These are phyloP conservation scores for Itoplectis maculator DNA, from an alignment of 2,888 invertebrate species.

Conservation along the genomic window DNA sequence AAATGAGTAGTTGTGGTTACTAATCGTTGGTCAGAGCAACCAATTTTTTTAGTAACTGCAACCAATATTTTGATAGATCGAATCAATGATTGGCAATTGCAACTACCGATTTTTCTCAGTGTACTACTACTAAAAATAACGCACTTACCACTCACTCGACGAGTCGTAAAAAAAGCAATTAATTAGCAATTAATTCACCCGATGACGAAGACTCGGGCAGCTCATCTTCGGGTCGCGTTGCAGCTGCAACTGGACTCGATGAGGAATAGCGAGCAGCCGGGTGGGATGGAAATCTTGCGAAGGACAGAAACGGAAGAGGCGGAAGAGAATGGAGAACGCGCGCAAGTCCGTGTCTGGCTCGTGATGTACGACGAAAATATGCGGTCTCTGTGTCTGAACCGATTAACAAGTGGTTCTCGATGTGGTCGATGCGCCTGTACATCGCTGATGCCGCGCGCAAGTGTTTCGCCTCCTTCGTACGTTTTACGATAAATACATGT, in stretches of 20 bases:
- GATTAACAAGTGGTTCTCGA: constrained; percentile 70
- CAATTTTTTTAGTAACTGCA: too few relatives aligned
- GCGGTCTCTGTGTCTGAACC: constrained; percentile 46
- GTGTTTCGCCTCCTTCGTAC: background rate
- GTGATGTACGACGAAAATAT: constrained; percentile 55
- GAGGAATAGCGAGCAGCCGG: too few relatives aligned
- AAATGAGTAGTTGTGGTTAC: too few relatives aligned
- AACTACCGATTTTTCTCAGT: too few relatives aligned
- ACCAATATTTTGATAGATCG: too few relatives aligned
- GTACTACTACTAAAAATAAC: background rate
- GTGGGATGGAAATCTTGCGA: constrained; percentile 50
- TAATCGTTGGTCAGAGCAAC: too few relatives aligned
- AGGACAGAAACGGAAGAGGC: constrained; percentile 56
- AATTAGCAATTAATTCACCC: constrained; percentile 12
- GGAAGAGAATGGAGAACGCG: too few relatives aligned
- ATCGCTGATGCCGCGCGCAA: too few relatives aligned
- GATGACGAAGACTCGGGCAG: constrained; percentile 15
- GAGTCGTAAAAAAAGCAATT: background rate
- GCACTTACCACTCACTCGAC: constrained; percentile 2
- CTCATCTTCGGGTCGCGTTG: constrained; percentile 64
- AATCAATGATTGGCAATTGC: too few relatives aligned
- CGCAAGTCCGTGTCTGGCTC: constrained; percentile 70
- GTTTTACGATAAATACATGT: too few relatives aligned
- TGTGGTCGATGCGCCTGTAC: constrained; percentile 63
- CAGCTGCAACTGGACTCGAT: constrained; percentile 66